Percentiles rank a stretch among this genome's conserved stretches.
These are phyloP conservation scores for Atherix ibis DNA, from an alignment of 2,888 invertebrate species.

Conservation along the genomic window DNA sequence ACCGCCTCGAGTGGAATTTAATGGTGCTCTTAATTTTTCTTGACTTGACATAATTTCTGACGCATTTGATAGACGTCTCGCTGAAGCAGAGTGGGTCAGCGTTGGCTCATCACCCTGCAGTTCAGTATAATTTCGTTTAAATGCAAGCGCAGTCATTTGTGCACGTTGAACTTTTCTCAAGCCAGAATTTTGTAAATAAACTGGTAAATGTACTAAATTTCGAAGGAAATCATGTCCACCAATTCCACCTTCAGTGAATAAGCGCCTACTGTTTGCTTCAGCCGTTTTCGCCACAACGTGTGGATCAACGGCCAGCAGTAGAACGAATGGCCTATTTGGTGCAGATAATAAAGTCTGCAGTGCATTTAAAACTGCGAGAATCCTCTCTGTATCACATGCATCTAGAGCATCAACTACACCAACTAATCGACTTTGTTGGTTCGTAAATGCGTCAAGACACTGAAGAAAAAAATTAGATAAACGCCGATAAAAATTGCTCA, in stretches of 20 bases:
- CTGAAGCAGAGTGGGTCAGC: constrained; percentile 42
- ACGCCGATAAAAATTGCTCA: background rate
- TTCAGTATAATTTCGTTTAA: constrained; percentile 27
- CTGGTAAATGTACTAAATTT: constrained; percentile 94
- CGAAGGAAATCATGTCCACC: constrained; percentile 89
- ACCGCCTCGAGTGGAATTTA: constrained; percentile 34
- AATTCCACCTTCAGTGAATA: constrained; percentile 71
- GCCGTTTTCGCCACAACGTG: constrained; percentile 97
- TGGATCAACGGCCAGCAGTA: constrained; percentile 93
- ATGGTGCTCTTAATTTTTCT: constrained; percentile 47
- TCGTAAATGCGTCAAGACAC: constrained; percentile 84
- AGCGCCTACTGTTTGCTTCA: constrained; percentile 71
- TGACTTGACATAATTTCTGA: constrained; percentile 69
- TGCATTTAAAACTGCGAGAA: constrained; percentile 80
- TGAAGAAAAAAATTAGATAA: constrained; percentile 31
- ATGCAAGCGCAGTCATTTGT: constrained; percentile 53
- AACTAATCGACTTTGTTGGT: constrained; percentile 86
- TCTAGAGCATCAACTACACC: constrained; percentile 95
- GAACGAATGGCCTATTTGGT: constrained; percentile 85
- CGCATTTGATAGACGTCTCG: constrained; percentile 60
- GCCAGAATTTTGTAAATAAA: constrained; percentile 94
- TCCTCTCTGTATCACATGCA: constrained; percentile 94
- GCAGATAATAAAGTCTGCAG: constrained; percentile 91
- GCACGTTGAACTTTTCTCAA: constrained; percentile 75
- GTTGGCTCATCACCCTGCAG: constrained; percentile 26